A percentile compares a stretch with the other conserved stretches of the same genome.
These are phyloP conservation scores for Pempheris klunzingeri DNA, from an alignment of 2,797 vertebrate species.

Conservation along the genomic window DNA sequence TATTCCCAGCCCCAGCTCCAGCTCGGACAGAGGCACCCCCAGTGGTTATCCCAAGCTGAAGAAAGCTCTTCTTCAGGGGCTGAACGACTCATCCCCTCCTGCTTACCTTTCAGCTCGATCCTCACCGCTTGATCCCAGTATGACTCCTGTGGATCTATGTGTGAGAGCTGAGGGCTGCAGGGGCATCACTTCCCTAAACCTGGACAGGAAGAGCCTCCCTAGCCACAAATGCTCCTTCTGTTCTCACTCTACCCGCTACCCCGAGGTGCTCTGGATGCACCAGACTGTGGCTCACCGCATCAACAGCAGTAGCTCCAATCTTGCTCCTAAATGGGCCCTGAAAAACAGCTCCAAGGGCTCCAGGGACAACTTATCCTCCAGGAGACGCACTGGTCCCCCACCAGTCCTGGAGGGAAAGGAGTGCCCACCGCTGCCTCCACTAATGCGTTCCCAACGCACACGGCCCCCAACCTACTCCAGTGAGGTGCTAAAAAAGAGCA, in stretches of 20 bases:
- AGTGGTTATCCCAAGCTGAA: conserved; percentile 76
- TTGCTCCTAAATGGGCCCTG: conserved; percentile 91
- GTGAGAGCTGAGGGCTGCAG: conserved; percentile 74
- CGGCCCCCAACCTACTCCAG: conserved; percentile 79
- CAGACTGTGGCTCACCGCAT: conserved; percentile 94
- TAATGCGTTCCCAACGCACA: conserved; percentile 87
- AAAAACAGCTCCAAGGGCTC: conserved; percentile 85
- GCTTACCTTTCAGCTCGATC: conserved; percentile 60
- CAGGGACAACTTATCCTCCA: conserved; percentile 83
- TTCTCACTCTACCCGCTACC: conserved; percentile 92
- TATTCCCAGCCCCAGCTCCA: conserved; percentile 58
- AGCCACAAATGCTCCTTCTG: conserved; percentile 94
- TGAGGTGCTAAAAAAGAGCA: conserved; percentile 75
- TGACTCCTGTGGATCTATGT: conserved; percentile 80
- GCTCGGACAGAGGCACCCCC: conserved; percentile 64
- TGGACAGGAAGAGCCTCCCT: conserved; percentile 85
- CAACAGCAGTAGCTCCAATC: conserved; percentile 89
- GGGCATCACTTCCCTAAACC: conserved; percentile 65
- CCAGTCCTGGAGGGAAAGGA: conserved; percentile 92
- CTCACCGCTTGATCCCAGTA: conserved; percentile 36
- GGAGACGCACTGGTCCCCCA: conserved; percentile 92
- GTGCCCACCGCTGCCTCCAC: conserved; percentile 88
- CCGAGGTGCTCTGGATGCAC: conserved; percentile 97
- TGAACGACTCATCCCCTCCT: conserved; percentile 54
- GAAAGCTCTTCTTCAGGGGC: conserved; percentile 71